Evolutionary conservation across 2,113 vertebrate species (phyloP).

Genomic region (Parus major): DNA sequence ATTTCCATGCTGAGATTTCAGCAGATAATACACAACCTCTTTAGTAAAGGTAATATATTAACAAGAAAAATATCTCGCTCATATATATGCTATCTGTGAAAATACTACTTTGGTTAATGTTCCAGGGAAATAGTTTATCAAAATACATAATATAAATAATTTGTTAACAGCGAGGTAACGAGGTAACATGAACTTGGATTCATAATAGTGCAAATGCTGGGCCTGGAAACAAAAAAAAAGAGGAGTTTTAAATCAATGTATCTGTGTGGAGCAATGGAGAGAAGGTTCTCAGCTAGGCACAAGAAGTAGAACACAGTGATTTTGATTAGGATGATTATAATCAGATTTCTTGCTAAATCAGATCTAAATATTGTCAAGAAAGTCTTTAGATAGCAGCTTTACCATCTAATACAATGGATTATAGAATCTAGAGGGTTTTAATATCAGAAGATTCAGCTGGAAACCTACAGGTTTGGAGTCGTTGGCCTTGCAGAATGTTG

Average conservation of each 20-base stretch:
- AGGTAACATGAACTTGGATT: background rate
- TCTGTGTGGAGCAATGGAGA: background rate
- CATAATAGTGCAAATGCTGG: background rate
- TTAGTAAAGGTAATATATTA: background rate
- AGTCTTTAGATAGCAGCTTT: background rate
- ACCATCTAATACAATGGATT: too few species aligned
- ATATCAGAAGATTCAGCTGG: background rate
- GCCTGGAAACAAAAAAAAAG: background rate
- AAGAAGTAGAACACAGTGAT: background rate
- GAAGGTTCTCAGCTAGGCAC: background rate
- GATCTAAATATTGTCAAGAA: background rate
- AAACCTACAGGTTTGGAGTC: background rate
- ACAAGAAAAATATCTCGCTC: background rate
- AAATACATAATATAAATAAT: background rate
- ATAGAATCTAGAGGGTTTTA: background rate
- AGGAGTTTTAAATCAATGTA: background rate
- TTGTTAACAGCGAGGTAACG: background rate
- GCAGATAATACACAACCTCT: background rate
- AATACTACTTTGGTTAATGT: background rate
- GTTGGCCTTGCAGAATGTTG: background rate
- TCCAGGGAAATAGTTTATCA: background rate
- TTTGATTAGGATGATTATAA: background rate
- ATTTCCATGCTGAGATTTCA: background rate
- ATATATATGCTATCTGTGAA: background rate
- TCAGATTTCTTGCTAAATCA: background rate